Evolutionary conservation across 2,797 vertebrate genomes (phyloP).

Genomic region (Anomalospiza imberbis): DNA sequence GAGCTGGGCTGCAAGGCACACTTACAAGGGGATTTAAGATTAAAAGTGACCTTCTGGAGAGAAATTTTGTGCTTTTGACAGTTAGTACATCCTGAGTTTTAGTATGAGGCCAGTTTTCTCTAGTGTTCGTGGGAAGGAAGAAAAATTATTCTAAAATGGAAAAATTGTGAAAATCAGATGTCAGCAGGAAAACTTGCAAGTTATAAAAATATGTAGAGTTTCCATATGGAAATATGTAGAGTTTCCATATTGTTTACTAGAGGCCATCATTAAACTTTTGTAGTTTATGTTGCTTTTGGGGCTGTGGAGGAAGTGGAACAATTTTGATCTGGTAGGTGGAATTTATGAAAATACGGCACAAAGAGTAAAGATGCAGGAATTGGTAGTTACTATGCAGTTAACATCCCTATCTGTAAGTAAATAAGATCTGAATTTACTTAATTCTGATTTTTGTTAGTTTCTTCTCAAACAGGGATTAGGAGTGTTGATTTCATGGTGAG

Average conservation of each 20-base stretch:
- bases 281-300: neutral
- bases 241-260: conserved; percentile 14
- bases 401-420: neutral
- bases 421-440: neutral
- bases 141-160: neutral
- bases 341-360: neutral
- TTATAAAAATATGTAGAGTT: neutral
- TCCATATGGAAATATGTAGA: neutral
- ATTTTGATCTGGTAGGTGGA: neutral
- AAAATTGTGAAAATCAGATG: neutral
- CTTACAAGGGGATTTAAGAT: neutral
- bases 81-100: neutral
- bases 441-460: neutral
- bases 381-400: neutral
- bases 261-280: neutral
- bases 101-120: neutral
- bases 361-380: neutral
- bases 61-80: neutral
- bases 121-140: neutral
- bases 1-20: neutral
- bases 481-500: neutral
- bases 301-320: neutral
- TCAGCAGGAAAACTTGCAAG: neutral
- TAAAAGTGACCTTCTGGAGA: neutral
- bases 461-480: neutral